Evolutionary conservation across 2,113 vertebrate genomes (phyloP), one percentile per base, ranked within the genome.

Genomic region (Girardinichthys multiradiatus): DNA sequence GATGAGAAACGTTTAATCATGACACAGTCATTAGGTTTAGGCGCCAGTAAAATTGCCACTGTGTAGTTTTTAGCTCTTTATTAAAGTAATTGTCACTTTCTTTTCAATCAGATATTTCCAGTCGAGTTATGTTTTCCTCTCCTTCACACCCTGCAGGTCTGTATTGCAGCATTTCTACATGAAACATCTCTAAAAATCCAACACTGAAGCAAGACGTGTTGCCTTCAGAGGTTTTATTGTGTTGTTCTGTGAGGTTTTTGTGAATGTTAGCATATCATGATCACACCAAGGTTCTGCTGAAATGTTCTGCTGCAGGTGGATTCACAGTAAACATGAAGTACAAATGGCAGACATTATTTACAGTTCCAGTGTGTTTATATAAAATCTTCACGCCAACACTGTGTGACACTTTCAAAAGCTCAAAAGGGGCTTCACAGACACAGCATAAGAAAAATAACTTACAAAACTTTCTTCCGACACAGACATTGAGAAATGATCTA

Each of bases 281-380:
- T 61, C 58, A 81, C 63, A 88, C 45, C 81, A 54, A 83, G 31
- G 59, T 54, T 70, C 54, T 68, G 64, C 48, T 72, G 57, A 82
- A 80, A 79, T 67, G 26, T 79, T 76, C 72, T 58, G 42, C 37
- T 78, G 74, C 31, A 37, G 71, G 42, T 66, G 31, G 57, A 74
- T 75, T 81, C 59, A 74, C 80, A 37, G 82, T 74, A 57, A 90
- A 87, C 37, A 4, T 35, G 63, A 80, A 82, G 85, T 72, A 87
- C 81, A 87, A 72, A 73, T 85, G 80, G 78, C 87, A 93, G 86
- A 90, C 67, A 86, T 62, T 83, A 92, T 93, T 81, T 93, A 94
- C 92, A 94, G 74, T 77, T 45, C 78, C 89, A 80, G 87, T 69
- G 71, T 80, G 85, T 87, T 89, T 12, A 81, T 93, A 90, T 90